Conservation (phyloP, 2,888 invertebrate genomes). For the Drosophila peninsularis region DNA sequence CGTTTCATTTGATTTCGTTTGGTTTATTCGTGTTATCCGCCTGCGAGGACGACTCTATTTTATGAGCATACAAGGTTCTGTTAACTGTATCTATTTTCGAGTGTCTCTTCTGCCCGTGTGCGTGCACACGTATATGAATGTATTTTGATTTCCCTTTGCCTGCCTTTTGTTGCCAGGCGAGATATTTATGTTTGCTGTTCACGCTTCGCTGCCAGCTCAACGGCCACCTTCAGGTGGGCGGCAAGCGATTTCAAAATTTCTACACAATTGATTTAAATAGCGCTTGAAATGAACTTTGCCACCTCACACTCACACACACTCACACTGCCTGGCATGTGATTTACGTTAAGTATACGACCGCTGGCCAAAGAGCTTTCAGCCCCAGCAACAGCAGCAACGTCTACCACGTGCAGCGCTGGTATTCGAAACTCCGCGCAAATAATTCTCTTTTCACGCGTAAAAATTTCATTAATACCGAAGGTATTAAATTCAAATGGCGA, state of each 20-base stretch:
- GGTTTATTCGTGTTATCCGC: slow-evolving; percentile 49
- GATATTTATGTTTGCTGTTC: slow-evolving; percentile 77
- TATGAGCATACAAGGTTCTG: slow-evolving; percentile 59
- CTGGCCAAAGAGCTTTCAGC: slow-evolving; percentile 10
- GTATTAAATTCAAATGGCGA: slow-evolving; percentile 53
- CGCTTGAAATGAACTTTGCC: slow-evolving; percentile 49
- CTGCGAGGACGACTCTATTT: slow-evolving; percentile 51
- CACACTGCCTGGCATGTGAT: slow-evolving; percentile 32
- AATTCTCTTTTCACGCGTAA: slow-evolving; percentile 52
- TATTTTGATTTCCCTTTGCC: slow-evolving; percentile 39
- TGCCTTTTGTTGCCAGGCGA: slow-evolving; percentile 62
- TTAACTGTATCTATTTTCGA: slow-evolving; percentile 54
- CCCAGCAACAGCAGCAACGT: slow-evolving; percentile 12
- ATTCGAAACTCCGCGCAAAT: slow-evolving; percentile 48
- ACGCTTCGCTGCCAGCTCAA: slow-evolving; percentile 59
- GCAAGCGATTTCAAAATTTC: slow-evolving; percentile 63
- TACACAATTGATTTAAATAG: slow-evolving; percentile 77
- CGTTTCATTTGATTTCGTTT: slow-evolving; percentile 55
- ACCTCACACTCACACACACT: slow-evolving; percentile 2
- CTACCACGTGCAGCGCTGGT: slow-evolving; percentile 22
- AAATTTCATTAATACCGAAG: slow-evolving; percentile 66
- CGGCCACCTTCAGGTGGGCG: slow-evolving; percentile 28
- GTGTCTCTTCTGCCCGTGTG: slow-evolving; percentile 19
- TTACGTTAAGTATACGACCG: slow-evolving; percentile 53
- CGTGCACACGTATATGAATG: slow-evolving; percentile 9